These are phyloP conservation scores for Hecatera dysodea DNA, from an alignment of 2,888 invertebrate genomes.

Conservation along the genomic window DNA sequence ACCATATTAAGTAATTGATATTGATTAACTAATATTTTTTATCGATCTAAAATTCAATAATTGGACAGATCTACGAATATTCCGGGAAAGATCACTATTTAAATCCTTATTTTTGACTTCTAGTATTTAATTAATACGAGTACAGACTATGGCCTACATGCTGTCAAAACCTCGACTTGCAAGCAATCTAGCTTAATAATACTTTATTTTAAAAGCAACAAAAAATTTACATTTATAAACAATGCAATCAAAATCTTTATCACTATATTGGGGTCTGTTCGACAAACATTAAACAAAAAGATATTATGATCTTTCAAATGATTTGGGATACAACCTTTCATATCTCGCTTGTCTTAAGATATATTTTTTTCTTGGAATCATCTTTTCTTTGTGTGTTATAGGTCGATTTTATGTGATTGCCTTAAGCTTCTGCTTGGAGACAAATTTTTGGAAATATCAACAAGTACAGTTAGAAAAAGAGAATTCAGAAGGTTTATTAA, in stretches of 20 bases:
- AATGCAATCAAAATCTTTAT: conserved; percentile 13
- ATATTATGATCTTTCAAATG: conserved; percentile 40
- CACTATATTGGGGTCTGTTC: conserved; percentile 26
- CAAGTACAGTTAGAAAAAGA: not conserved
- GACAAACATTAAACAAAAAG: conserved; percentile 41
- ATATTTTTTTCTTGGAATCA: conserved; percentile 42
- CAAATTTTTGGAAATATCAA: conserved; percentile 27
- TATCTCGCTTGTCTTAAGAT: conserved; percentile 16
- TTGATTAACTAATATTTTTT: not conserved
- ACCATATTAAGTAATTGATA: not conserved
- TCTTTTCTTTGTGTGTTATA: conserved; percentile 48
- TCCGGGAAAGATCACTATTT: not conserved
- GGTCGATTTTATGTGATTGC: conserved; percentile 33
- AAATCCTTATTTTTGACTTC: too few relatives aligned
- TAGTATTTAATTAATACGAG: too few relatives aligned
- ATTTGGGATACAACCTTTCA: conserved; percentile 36
- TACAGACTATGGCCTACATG: too few relatives aligned
- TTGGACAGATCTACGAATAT: not conserved
- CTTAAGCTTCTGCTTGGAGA: conserved; percentile 32
- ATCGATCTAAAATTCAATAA: not conserved
- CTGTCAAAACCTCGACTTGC: not conserved
- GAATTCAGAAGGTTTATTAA: not conserved
- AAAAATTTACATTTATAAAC: too few relatives aligned
- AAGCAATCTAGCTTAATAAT: not conserved
- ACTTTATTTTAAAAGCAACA: not conserved